Conservation (phyloP, 2,888 invertebrate genomes). For the Vannuccia rotundouncinata region DNA sequence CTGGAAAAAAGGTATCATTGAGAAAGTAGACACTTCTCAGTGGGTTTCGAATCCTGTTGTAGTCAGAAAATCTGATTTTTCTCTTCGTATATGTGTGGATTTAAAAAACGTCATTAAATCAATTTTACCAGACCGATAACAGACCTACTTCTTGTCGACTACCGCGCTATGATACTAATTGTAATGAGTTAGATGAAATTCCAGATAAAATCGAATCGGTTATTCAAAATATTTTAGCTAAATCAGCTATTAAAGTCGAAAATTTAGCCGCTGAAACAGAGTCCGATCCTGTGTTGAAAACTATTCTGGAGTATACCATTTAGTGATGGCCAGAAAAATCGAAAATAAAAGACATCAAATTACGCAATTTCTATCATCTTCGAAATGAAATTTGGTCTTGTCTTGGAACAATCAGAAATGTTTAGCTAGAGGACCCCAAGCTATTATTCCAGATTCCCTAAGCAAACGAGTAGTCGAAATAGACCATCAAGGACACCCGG, state of each 20-base stretch:
- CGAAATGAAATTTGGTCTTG: background rate
- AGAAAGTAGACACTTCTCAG: no score
- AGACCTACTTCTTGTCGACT: no score
- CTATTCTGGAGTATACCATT: background rate
- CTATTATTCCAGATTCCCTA: background rate
- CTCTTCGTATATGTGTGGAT: no score
- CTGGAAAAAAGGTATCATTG: no score
- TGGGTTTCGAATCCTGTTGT: no score
- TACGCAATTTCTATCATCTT: background rate
- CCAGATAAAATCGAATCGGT: slow-evolving; percentile 23
- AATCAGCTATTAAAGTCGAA: background rate
- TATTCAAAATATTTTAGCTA: background rate
- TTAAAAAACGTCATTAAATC: no score
- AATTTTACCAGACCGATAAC: no score
- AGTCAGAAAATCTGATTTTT: no score
- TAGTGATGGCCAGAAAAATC: background rate
- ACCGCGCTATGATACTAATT: background rate
- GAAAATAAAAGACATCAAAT: background rate
- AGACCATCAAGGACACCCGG: no score
- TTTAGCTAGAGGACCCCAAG: background rate
- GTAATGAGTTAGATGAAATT: slow-evolving; percentile 2
- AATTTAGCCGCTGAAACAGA: background rate
- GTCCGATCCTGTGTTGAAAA: background rate
- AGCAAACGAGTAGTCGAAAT: background rate
- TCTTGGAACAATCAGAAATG: background rate